These are phyloP conservation scores for Ctenopoma kingsleyae DNA, from an alignment of 2,797 vertebrate genomes.

Conservation along the genomic window DNA sequence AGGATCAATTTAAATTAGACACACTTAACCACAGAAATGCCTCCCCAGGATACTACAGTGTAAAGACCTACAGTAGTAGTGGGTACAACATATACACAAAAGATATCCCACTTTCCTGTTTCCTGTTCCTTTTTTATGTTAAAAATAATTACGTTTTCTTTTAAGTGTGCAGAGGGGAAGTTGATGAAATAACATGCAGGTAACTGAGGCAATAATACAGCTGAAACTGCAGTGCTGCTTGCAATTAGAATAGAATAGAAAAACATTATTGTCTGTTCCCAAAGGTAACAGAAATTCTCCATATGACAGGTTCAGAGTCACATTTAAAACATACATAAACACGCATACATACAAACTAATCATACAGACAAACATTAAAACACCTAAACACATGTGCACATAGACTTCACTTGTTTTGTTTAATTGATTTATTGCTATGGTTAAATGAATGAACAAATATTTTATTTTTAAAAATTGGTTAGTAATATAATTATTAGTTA, in stretches of 20 bases:
- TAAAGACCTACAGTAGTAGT: conserved; percentile 84
- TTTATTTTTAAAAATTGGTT: background rate
- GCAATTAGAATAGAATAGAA: too few species aligned
- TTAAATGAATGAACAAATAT: background rate
- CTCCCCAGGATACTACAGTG: conserved; percentile 75
- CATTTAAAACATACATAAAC: too few species aligned
- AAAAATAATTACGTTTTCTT: conserved; percentile 2
- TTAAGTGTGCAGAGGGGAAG: background rate
- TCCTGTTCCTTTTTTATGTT: background rate
- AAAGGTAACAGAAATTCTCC: too few species aligned
- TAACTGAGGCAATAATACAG: background rate
- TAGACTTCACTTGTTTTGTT: background rate
- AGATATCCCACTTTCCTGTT: conserved; percentile 64
- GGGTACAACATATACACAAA: conserved; percentile 88
- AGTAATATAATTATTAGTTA: too few species aligned
- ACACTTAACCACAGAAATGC: conserved; percentile 76
- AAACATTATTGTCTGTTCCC: too few species aligned
- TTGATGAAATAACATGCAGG: background rate
- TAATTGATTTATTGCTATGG: background rate
- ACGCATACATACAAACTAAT: too few species aligned
- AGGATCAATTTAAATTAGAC: conserved; percentile 86
- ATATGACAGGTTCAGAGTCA: too few species aligned
- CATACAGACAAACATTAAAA: too few species aligned
- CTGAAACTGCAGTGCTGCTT: background rate
- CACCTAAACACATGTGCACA: background rate